Conservation (phyloP, 1,140 invertebrate species). For the Drosophila dunni region DNA sequence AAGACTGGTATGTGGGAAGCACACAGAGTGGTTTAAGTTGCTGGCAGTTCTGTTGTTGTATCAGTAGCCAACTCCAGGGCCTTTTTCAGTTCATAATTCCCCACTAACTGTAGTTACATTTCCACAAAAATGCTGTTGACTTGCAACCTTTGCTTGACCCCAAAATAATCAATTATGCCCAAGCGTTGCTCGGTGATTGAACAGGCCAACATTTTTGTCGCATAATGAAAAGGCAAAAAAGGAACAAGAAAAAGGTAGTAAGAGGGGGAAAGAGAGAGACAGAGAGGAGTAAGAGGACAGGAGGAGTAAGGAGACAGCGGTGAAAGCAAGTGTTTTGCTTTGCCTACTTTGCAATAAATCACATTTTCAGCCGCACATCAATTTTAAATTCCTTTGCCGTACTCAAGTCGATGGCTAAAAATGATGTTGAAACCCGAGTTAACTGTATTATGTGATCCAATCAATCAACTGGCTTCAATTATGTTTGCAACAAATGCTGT, state of each 20-base stretch:
- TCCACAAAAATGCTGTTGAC: conserved; percentile 1
- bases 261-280: neutral
- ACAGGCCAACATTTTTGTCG: conserved; percentile 27
- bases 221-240: conserved; percentile 39
- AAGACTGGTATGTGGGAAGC: no score
- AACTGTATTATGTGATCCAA: conserved; percentile 37
- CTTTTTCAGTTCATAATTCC: neutral
- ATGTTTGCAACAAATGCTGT: conserved; percentile 25
- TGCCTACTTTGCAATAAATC: conserved; percentile 45
- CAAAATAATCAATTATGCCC: conserved; percentile 39
- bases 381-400: conserved; percentile 33
- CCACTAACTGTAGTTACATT: conserved; percentile 9
- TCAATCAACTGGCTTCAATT: conserved; percentile 48
- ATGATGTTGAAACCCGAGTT: conserved; percentile 12
- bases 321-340: neutral
- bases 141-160: conserved; percentile 35
- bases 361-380: conserved; percentile 38
- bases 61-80: no score
- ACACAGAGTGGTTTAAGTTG: neutral
- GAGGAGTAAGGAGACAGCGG: no score
- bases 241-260: neutral
- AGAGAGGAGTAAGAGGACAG: neutral
- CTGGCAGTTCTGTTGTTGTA: neutral
- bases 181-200: conserved; percentile 33
- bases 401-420: neutral